Base-by-base conservation (phyloP, 2,113 vertebrate species). In the Caracal caracal region DNA sequence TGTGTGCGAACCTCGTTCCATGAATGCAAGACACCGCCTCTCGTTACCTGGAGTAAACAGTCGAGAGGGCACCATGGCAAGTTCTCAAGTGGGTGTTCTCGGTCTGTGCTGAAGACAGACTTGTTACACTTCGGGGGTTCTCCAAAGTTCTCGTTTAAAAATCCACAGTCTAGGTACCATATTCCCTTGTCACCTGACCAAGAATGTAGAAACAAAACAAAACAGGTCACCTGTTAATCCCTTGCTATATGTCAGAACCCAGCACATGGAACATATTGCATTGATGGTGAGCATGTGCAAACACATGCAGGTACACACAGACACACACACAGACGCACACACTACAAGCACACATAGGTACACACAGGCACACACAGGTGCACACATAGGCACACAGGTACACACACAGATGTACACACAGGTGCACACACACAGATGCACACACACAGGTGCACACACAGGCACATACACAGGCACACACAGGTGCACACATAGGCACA, bases 101-200 rank as follows among this genome's bases (percentile, higher is more conserved):
- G 13, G 30, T 37, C 61, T 59, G 3, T 47, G 13, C 24, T 2
- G 24, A 2, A 6, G 12, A 68, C 20, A 3, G 15, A 51, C 2
- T 70, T 93, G 53, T 95, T 88, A 28, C 6, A 70, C 56, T 17
- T 94, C 90, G 79, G 53, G 33, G 30, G 51, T 35, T 96, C 43
- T 51, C 94, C 51, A 47, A 66, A 91, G 49, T 81, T 28, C 33
- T 78, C 10, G 95, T 78, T 37, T 88, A 76, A 94, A 94, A 90
- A 75, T 2, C 65, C 89, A 16, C 33, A 43, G 87, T 83, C 79
- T 3, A 26, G n/a, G 71, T 37, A 82, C 63, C 80, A 0, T 78
- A 16, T 70, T 75, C 35, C 12, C 81, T 53, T 96, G 10, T 96
- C 94, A 92, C 78, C 49, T 47, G 40, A 10, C 6, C 8, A 6